Evolutionary conservation across 2,797 vertebrate species (phyloP).

Genomic region (Botia kubotai): DNA sequence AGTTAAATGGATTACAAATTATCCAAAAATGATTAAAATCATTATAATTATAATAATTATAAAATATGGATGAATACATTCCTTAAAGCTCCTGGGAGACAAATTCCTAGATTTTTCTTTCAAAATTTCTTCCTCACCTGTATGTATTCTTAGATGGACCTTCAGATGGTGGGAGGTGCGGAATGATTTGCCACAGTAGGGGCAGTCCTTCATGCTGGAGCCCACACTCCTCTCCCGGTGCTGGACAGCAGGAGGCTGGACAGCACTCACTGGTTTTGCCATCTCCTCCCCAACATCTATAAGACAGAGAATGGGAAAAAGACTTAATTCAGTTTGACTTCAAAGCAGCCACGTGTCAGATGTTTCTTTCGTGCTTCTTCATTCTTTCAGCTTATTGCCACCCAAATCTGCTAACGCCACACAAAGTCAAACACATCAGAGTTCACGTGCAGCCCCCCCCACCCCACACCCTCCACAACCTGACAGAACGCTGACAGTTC

Average conservation of each 20-base stretch:
- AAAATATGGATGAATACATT: neutral
- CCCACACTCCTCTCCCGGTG: conserved; percentile 91
- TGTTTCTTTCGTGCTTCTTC: conserved; percentile 63
- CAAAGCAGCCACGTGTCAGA: conserved; percentile 83
- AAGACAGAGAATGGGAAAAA: conserved; percentile 66
- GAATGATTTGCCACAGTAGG: conserved; percentile 98
- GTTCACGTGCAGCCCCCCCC: conserved; percentile 80
- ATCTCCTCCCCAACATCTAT: conserved; percentile 96
- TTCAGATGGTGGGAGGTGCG: conserved; percentile 98
- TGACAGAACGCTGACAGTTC: conserved; percentile 98
- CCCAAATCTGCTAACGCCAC: conserved; percentile 87
- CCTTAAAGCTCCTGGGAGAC: neutral
- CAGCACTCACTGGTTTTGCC: conserved; percentile 85
- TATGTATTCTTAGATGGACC: conserved; percentile 99
- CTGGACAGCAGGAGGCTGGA: conserved; percentile 87
- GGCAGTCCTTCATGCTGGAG: conserved; percentile 96
- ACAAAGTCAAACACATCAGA: conserved; percentile 91
- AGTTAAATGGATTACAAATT: no score
- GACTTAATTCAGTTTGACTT: conserved; percentile 83
- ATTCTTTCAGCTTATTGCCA: conserved; percentile 74
- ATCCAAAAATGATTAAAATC: no score
- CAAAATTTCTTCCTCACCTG: conserved; percentile 83
- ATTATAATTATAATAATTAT: neutral
- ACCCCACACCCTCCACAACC: conserved; percentile 78
- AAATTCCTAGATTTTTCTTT: neutral